These are phyloP conservation scores for Coreoperca whiteheadi DNA, from an alignment of 2,113 vertebrate genomes.

Conservation along the genomic window DNA sequence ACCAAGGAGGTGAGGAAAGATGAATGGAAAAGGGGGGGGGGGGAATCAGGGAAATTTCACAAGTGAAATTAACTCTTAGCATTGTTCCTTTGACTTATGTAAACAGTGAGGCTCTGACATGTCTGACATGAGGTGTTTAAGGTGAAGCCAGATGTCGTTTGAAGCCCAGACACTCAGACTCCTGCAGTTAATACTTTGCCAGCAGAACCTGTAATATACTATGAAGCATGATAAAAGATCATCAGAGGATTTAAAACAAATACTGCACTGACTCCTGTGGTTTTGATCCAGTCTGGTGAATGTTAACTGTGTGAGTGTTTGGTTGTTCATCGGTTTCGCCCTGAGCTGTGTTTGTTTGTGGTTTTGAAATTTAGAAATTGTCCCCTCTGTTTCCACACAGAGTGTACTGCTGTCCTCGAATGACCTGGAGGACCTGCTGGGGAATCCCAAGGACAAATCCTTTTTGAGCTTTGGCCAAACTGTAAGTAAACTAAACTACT, in stretches of 20 bases:
- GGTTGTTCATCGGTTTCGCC: conserved; percentile 19
- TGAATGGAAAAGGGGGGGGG: not conserved
- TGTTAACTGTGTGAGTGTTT: conserved; percentile 41
- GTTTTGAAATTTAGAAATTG: conserved; percentile 26
- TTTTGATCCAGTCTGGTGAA: conserved; percentile 54
- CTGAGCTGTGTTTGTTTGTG: conserved; percentile 28
- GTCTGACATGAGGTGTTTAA: conserved; percentile 36
- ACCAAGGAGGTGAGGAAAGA: conserved; percentile 72
- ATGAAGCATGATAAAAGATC: conserved; percentile 32
- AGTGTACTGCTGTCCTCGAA: conserved; percentile 80
- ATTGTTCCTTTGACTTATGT: not conserved
- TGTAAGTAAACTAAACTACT: conserved; percentile 67
- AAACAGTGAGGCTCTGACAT: conserved; percentile 1
- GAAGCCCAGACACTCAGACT: conserved; percentile 59
- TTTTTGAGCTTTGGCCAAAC: conserved; percentile 27
- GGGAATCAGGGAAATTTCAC: not conserved
- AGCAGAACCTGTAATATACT: conserved; percentile 3
- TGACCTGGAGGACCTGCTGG: conserved; percentile 79
- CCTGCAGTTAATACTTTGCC: conserved; percentile 33
- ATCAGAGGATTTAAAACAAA: conserved; percentile 36
- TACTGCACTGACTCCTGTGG: conserved; percentile 45
- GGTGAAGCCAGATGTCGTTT: conserved; percentile 30
- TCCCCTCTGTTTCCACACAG: conserved; percentile 59
- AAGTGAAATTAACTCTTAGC: not conserved
- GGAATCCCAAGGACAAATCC: conserved; percentile 48